Evolutionary conservation across 1,140 invertebrate genomes (phyloP).

Genomic region (Lucilia sericata): DNA sequence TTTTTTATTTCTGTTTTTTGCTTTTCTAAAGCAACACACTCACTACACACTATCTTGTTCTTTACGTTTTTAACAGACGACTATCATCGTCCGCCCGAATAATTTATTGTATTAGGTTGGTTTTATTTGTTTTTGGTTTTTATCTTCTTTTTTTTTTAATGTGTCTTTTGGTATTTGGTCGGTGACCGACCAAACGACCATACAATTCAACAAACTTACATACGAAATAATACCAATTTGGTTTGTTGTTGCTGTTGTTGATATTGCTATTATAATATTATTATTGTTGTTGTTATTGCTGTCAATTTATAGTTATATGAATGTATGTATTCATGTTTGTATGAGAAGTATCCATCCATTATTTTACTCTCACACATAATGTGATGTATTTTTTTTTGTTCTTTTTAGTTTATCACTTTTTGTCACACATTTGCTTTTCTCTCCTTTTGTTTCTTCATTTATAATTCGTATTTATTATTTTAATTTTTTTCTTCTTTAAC

Average conservation of each 20-base stretch:
- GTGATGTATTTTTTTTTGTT: neutral
- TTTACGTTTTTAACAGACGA: neutral
- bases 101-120: neutral
- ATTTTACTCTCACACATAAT: neutral
- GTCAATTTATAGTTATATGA: neutral
- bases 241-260: slow-evolving; percentile 1
- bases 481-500: neutral
- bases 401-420: neutral
- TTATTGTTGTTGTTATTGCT: neutral
- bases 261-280: neutral
- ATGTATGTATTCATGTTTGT: no score
- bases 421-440: neutral
- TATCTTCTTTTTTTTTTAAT: neutral
- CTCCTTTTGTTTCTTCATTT: neutral
- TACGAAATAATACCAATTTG: neutral
- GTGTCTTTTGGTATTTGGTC: neutral
- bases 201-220: neutral
- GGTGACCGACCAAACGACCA: neutral
- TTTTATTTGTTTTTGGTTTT: neutral
- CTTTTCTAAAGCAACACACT: neutral
- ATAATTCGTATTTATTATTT: neutral
- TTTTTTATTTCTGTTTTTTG: neutral
- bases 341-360: no score
- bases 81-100: neutral
- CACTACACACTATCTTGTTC: neutral